Conservation (phyloP, 2,113 vertebrate genomes). For the Struthidea cinerea region DNA sequence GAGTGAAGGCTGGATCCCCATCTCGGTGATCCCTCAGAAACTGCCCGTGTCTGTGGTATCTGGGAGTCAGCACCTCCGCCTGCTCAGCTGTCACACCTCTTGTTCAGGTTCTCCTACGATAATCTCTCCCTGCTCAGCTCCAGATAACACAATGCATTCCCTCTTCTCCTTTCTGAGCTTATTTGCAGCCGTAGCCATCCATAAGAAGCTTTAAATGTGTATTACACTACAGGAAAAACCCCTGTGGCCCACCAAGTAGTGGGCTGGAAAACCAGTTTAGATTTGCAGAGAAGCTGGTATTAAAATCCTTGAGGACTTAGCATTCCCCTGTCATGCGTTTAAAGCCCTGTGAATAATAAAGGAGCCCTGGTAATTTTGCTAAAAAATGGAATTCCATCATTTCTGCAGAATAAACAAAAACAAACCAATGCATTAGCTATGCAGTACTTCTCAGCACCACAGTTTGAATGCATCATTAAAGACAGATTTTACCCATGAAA, state of each 20-base stretch:
- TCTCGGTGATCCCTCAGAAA: not conserved
- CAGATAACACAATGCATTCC: not conserved
- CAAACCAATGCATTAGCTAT: slow-evolving; percentile 77
- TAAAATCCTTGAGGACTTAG: slow-evolving; percentile 37
- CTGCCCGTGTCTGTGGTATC: not conserved
- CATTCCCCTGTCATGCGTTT: slow-evolving; percentile 54
- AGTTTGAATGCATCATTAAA: slow-evolving; percentile 63
- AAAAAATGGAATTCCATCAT: slow-evolving; percentile 71
- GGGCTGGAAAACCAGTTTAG: slow-evolving; percentile 77
- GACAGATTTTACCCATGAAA: slow-evolving; percentile 73
- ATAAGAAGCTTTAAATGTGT: slow-evolving; percentile 61
- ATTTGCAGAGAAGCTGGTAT: slow-evolving; percentile 64
- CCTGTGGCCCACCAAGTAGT: slow-evolving; percentile 50
- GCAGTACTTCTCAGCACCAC: slow-evolving; percentile 62
- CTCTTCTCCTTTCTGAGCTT: slow-evolving; percentile 45
- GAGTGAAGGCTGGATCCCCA: not conserved
- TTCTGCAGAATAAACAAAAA: slow-evolving; percentile 81
- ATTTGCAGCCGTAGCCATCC: slow-evolving; percentile 19
- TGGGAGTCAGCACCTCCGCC: slow-evolving; percentile 6
- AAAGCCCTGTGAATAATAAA: slow-evolving; percentile 69
- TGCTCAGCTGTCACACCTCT: slow-evolving; percentile 1
- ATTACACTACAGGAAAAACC: slow-evolving; percentile 36
- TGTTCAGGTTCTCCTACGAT: not conserved
- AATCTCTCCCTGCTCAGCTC: not conserved
- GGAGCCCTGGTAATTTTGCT: slow-evolving; percentile 59